Conservation (phyloP, 2,113 vertebrate species). For the Physeter macrocephalus region DNA sequence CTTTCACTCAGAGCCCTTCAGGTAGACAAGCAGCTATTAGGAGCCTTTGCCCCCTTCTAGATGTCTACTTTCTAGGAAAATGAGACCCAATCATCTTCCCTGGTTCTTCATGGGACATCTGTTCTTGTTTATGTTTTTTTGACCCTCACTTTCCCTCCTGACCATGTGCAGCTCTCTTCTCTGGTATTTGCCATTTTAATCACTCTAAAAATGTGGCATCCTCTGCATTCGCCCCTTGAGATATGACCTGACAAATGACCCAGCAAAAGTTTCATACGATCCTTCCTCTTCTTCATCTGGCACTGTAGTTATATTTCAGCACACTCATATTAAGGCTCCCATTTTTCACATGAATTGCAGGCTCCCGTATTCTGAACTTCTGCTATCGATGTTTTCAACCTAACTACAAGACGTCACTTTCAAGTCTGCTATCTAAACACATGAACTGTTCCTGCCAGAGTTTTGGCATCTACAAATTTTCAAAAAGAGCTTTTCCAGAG, state of each 20-base stretch:
- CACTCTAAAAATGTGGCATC: neutral
- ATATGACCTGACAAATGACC: neutral
- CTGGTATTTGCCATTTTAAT: neutral
- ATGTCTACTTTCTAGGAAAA: neutral
- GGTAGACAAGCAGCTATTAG: neutral
- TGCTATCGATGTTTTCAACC: neutral
- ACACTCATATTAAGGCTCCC: neutral
- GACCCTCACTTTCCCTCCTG: neutral
- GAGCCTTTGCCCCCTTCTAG: neutral
- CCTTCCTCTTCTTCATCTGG: neutral
- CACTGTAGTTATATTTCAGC: fast-evolving
- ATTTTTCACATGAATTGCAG: neutral
- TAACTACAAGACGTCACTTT: neutral
- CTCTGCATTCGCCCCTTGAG: neutral
- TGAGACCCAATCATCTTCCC: neutral
- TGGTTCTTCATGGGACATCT: neutral
- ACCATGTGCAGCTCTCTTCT: neutral
- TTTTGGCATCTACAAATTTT: neutral
- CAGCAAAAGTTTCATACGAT: neutral
- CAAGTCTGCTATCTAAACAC: neutral
- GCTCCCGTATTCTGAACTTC: neutral
- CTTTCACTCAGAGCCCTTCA: neutral
- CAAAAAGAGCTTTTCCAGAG: neutral
- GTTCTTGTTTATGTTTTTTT: neutral
- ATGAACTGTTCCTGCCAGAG: neutral